Conservation (phyloP, 2,888 invertebrate species). For the Melieria omissa region DNA sequence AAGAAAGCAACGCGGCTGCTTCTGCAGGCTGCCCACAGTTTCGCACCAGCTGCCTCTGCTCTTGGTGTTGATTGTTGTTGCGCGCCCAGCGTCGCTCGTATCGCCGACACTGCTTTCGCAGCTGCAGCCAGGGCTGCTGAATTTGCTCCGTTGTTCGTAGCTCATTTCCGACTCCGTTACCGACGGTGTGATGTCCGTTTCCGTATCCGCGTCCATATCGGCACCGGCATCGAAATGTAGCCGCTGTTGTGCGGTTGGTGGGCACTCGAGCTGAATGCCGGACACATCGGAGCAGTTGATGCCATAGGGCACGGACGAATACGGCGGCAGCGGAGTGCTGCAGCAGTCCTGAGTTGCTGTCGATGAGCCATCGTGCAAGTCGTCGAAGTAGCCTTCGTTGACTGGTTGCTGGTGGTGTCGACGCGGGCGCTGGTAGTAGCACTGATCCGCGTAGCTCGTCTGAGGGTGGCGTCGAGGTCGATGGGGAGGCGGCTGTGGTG, state of each 20-base stretch:
- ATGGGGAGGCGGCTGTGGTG: slow-evolving; percentile 61
- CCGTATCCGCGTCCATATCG: slow-evolving; percentile 30
- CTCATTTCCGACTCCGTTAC: slow-evolving; percentile 42
- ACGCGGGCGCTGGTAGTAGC: slow-evolving; percentile 28
- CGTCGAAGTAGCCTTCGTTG: slow-evolving; percentile 30
- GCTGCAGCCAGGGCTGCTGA: slow-evolving; percentile 52
- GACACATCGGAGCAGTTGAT: slow-evolving; percentile 30
- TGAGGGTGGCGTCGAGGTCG: slow-evolving; percentile 62
- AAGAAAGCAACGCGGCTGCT: slow-evolving; percentile 8
- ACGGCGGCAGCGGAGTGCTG: slow-evolving; percentile 50
- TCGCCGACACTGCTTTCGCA: slow-evolving; percentile 60
- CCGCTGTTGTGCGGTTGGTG: not conserved
- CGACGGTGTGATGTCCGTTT: slow-evolving; percentile 43
- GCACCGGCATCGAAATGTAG: slow-evolving; percentile 19
- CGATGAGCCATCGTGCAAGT: slow-evolving; percentile 40
- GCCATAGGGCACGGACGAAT: slow-evolving; percentile 35
- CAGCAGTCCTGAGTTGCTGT: slow-evolving; percentile 37
- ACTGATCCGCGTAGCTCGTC: slow-evolving; percentile 20
- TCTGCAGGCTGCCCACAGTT: not conserved
- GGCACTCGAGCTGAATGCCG: slow-evolving; percentile 25
- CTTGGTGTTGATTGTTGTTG: slow-evolving; percentile 32
- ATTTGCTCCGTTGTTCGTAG: slow-evolving; percentile 28
- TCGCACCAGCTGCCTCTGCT: slow-evolving; percentile 36
- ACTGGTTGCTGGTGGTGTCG: slow-evolving; percentile 22
- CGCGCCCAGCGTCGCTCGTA: slow-evolving; percentile 54